Conservation (phyloP, 1,140 invertebrate genomes). For the Anoplophora glabripennis region DNA sequence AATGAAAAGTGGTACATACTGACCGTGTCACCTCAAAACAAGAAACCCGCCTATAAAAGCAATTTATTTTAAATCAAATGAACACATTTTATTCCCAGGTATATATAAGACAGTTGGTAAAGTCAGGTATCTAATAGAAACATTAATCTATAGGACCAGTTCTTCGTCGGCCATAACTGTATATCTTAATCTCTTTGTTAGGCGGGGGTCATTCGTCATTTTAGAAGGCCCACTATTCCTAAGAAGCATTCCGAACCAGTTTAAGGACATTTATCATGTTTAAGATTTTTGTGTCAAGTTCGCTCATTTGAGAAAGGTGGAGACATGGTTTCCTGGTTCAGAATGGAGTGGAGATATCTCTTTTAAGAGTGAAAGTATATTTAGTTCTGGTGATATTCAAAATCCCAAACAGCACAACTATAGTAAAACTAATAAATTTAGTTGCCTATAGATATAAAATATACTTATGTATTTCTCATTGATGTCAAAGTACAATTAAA, state of each 20-base stretch:
- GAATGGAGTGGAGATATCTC: no score
- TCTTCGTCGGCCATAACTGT: conserved; percentile 27
- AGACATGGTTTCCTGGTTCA: no score
- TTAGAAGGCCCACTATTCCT: conserved; percentile 20
- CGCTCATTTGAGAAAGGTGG: no score
- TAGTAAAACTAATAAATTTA: no score
- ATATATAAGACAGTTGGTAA: conserved; percentile 16
- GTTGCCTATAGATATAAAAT: no score
- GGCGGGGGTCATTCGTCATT: conserved; percentile 29
- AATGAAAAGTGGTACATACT: background rate
- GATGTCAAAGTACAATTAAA: no score
- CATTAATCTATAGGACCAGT: conserved; percentile 38
- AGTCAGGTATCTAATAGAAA: conserved; percentile 30
- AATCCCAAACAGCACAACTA: no score
- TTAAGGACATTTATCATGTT: background rate
- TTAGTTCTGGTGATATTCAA: no score
- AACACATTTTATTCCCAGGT: conserved; percentile 31
- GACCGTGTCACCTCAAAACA: conserved; percentile 18
- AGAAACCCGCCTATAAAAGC: conserved; percentile 10
- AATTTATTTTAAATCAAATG: conserved; percentile 23
- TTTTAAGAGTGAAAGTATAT: no score
- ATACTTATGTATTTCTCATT: no score
- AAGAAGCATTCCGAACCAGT: conserved; percentile 29
- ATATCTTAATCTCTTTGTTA: conserved; percentile 40
- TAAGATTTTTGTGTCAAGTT: no score